These are phyloP conservation scores for Drosophila bunnanda DNA, from an alignment of 2,888 invertebrate genomes.

Conservation along the genomic window DNA sequence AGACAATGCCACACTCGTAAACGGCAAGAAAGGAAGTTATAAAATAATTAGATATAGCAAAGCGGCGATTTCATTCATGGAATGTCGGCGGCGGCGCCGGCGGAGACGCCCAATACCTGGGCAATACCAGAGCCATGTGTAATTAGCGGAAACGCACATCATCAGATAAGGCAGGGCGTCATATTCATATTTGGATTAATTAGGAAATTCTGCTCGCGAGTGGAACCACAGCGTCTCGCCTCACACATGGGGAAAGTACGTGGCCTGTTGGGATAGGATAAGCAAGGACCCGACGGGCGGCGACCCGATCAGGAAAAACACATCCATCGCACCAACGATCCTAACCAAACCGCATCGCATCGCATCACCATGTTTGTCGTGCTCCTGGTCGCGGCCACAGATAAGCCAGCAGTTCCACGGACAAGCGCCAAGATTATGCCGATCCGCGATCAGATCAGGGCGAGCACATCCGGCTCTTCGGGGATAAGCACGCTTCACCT, in stretches of 20 bases:
- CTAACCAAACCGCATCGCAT: constrained; percentile 38
- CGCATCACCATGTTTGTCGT: constrained; percentile 21
- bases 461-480: constrained; percentile 54
- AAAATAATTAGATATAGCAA: constrained; percentile 65
- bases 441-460: constrained; percentile 34
- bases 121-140: constrained; percentile 17
- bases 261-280: constrained; percentile 43
- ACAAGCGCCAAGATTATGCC: constrained; percentile 54
- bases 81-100: constrained; percentile 43
- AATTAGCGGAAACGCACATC: constrained; percentile 33
- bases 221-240: neutral
- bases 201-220: constrained; percentile 56
- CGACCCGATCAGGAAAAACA: constrained; percentile 50
- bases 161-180: constrained; percentile 57
- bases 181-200: constrained; percentile 67
- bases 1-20: constrained; percentile 65
- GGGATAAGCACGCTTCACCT: constrained; percentile 23
- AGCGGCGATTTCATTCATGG: constrained; percentile 67
- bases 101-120: constrained; percentile 7
- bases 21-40: constrained; percentile 57
- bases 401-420: constrained; percentile 13
- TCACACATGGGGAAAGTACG: constrained; percentile 49
- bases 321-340: constrained; percentile 6
- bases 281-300: constrained; percentile 44
- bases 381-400: constrained; percentile 7